Base-by-base conservation (phyloP, 2,113 vertebrate genomes). In the Penelope pileata region DNA sequence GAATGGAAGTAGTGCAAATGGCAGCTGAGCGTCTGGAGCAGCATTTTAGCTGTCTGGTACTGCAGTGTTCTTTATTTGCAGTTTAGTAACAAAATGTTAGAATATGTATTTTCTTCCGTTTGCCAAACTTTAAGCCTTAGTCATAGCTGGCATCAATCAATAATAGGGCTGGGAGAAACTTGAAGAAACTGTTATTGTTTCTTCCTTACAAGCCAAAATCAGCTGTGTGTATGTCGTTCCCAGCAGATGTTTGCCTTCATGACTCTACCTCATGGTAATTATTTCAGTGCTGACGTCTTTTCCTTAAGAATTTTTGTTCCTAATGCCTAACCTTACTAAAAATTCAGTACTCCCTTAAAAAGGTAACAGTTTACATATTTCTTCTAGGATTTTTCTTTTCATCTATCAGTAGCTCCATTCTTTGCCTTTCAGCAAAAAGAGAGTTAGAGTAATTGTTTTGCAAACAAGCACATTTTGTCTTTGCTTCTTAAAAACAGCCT, bases 101-200 rank as follows among this genome's bases (percentile, higher is more conserved):
- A 91, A 32, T 83, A 79, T 68, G 34, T 90, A 1, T 90, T 68
- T 93, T 88, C 53, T 86, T 76, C 42, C 43, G 15, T 68, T 94
- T 85, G 48, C 67, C 63, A 63, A 51, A 53, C 62, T 72, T 70
- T 27, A 72, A 81, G 45, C 45, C 10, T 83, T 87, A 72, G 40
- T 79, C 83, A 76, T 90, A 91, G 70, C 83, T 95, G 88, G 70
- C 70, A 85, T 90, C 66, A 75, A 60, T 78, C 47, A 86, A 51
- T 67, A 68, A 50, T 21, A 76, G 43, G 40, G 36, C 36, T 77
- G 80, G 66, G 88, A 83, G n/a, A 73, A 88, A 90, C 50, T 54
- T 79, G 2, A 80, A 60, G 66, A 85, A 83, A 38, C 12, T 2
- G 32, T 51, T 83, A 4, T 51, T 70, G 34, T 90, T 81, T 66